phyloP scores from a whole-genome alignment of 2,113 vertebrate species.

The Onychostruthus taczanowskii region DNA sequence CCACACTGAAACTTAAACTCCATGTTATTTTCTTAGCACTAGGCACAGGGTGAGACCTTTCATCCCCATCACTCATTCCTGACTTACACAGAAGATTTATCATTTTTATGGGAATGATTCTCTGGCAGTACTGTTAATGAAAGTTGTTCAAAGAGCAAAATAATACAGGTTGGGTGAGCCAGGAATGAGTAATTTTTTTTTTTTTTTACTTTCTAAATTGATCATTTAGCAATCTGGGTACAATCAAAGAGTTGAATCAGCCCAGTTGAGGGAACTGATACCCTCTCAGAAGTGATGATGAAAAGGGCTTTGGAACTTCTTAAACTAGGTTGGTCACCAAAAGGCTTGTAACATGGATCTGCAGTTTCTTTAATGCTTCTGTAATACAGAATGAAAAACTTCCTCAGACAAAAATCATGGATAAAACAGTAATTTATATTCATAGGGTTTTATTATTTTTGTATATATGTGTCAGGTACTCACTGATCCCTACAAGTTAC shows the following conservation, averaged over 20 bases:
- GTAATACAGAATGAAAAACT: not conserved
- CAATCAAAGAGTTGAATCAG: not conserved
- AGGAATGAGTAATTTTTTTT: not conserved
- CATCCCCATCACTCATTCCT: not conserved
- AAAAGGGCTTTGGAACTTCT: not conserved
- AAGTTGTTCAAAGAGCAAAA: not conserved
- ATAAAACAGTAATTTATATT: constrained; percentile 35
- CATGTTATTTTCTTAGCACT: not conserved
- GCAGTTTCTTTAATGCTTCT: not conserved
- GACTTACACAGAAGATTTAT: not conserved
- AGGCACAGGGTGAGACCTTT: not conserved
- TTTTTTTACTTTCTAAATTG: not conserved
- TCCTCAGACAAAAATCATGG: not conserved
- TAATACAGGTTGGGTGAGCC: not conserved
- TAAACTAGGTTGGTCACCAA: not conserved
- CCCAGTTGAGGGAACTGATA: not conserved
- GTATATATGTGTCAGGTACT: constrained; percentile 10
- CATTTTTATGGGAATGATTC: not conserved
- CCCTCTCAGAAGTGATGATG: not conserved
- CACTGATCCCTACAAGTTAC: constrained; percentile 19
- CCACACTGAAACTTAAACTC: not conserved
- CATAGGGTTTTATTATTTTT: constrained; percentile 10
- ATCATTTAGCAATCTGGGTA: not conserved
- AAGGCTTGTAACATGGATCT: not conserved
- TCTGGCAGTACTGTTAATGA: not conserved